Conservation (phyloP, 2,888 invertebrate species). For the Hecatera dysodea region DNA sequence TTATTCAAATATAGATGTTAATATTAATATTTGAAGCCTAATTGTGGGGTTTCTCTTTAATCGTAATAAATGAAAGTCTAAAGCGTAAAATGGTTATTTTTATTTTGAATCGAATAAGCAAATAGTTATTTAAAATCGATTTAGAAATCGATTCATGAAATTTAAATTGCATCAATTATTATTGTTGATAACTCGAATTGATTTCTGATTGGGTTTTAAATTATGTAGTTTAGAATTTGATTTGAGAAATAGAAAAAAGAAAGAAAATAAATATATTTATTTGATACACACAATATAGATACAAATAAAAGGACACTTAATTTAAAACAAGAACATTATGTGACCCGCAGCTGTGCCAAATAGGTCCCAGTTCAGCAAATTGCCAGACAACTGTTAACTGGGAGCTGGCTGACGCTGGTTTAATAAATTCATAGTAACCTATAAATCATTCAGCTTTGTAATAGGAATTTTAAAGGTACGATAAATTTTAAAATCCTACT, state of each 20-base stretch:
- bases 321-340: no score
- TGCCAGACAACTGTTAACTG: no score
- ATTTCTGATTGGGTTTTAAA: conserved; percentile 41
- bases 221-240: conserved; percentile 20
- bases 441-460: not conserved
- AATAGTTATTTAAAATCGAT: conserved; percentile 43
- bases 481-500: no score
- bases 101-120: conserved; percentile 25
- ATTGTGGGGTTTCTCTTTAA: conserved; percentile 59
- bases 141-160: conserved; percentile 39
- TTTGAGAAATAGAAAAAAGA: conserved; percentile 23
- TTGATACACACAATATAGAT: no score
- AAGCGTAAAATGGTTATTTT: conserved; percentile 32
- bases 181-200: conserved; percentile 47
- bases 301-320: no score
- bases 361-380: no score
- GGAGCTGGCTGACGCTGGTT: no score
- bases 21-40: conserved; percentile 37
- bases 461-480: not conserved
- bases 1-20: conserved; percentile 41
- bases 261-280: no score
- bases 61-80: conserved; percentile 48
- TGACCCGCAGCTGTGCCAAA: no score
- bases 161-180: conserved; percentile 55
- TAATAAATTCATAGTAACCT: not conserved